Evolutionary conservation across 2,888 invertebrate genomes (phyloP).

Genomic region (Graphium colonna): DNA sequence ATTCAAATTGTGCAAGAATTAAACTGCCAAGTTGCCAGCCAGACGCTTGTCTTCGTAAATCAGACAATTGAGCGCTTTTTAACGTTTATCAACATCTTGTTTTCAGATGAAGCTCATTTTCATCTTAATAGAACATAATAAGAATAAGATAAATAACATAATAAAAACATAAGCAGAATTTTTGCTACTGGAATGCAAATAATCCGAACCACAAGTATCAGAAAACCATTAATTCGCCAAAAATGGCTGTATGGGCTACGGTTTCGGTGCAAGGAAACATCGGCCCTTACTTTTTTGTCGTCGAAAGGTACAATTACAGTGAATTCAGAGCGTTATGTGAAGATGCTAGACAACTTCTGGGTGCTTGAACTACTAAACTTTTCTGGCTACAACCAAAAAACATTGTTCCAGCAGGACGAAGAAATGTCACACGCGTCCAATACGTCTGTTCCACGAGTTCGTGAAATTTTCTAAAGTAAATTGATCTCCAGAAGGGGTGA

Average conservation of each 20-base stretch:
- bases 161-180: slow-evolving; percentile 30
- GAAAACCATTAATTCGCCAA: slow-evolving; percentile 28
- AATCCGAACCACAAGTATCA: slow-evolving; percentile 29
- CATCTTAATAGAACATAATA: slow-evolving; percentile 29
- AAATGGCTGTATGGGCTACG: slow-evolving; percentile 30
- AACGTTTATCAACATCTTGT: slow-evolving; percentile 22
- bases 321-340: slow-evolving; percentile 20
- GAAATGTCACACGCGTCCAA: slow-evolving; percentile 20
- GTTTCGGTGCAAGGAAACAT: slow-evolving; percentile 29
- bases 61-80: slow-evolving; percentile 14
- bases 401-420: no score
- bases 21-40: background rate
- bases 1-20: slow-evolving; percentile 10
- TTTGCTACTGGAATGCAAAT: slow-evolving; percentile 27
- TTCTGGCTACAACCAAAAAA: slow-evolving; percentile 29
- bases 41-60: slow-evolving; percentile 6
- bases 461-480: slow-evolving; percentile 71
- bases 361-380: slow-evolving; percentile 27
- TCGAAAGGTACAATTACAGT: slow-evolving; percentile 25
- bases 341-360: slow-evolving; percentile 25
- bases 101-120: slow-evolving; percentile 28
- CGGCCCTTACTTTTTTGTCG: slow-evolving; percentile 35
- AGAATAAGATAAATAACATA: no score
- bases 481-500: slow-evolving; percentile 35
- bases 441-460: slow-evolving; percentile 17